A percentile compares a stretch with the other conserved stretches of the same genome.
These are phyloP conservation scores for Bacillus rossius DNA, from an alignment of 1,140 invertebrate genomes.

Conservation along the genomic window DNA sequence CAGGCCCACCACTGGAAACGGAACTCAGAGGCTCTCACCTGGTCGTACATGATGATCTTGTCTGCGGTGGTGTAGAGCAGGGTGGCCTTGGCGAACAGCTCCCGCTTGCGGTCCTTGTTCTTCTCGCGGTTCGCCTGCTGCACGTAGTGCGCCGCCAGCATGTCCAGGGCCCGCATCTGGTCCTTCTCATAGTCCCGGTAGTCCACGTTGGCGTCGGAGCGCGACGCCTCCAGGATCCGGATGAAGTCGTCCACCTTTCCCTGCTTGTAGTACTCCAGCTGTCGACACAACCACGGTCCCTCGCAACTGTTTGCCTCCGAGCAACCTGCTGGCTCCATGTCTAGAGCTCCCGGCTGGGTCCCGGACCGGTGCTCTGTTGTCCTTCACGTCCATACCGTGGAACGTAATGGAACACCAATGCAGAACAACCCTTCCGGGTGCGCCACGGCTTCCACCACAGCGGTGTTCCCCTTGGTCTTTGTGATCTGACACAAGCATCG, in stretches of 20 bases:
- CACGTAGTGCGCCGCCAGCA: conserved; percentile 96
- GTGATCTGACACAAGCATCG: too few species aligned
- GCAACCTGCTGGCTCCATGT: too few species aligned
- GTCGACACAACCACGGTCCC: conserved; percentile 27
- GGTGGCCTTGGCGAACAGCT: conserved; percentile 95
- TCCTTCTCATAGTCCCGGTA: conserved; percentile 94
- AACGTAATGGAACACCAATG: too few species aligned
- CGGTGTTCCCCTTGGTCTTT: too few species aligned
- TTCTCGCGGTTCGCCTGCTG: conserved; percentile 94
- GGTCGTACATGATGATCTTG: conserved; percentile 99
- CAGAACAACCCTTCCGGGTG: too few species aligned
- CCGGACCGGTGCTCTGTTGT: too few species aligned
- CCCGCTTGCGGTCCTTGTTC: conserved; percentile 91
- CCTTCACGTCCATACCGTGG: too few species aligned
- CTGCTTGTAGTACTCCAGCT: conserved; percentile 97
- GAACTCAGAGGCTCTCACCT: too few species aligned
- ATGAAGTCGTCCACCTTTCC: conserved; percentile 90
- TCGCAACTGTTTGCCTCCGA: not conserved
- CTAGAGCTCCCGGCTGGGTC: too few species aligned
- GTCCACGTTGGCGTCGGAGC: conserved; percentile 79
- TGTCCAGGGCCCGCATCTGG: conserved; percentile 94
- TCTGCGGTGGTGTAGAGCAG: conserved; percentile 96
- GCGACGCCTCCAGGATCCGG: conserved; percentile 84
- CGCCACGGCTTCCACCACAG: too few species aligned
- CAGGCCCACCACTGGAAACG: too few species aligned